These are phyloP conservation scores for Pleuronectes platessa DNA, from an alignment of 2,113 vertebrate genomes.

Conservation along the genomic window DNA sequence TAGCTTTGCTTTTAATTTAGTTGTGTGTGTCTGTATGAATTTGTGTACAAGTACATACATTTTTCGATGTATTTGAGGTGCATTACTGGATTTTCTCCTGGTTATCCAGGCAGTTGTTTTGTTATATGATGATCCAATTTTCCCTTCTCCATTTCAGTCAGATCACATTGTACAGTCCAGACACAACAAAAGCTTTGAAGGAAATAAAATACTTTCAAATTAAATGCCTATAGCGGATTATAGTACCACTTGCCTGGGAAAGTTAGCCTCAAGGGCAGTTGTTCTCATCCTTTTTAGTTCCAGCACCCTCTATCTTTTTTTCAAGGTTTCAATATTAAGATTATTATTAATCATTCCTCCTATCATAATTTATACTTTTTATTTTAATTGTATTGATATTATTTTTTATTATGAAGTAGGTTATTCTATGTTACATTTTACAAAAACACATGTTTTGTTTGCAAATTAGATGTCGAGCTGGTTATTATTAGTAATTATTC, in stretches of 20 bases:
- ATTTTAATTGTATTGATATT: too few species aligned
- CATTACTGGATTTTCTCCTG: conserved; percentile 22
- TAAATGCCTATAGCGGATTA: conserved; percentile 9
- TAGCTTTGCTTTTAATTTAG: accelerated
- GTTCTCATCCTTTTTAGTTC: too few species aligned
- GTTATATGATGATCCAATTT: conserved; percentile 37
- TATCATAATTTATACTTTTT: too few species aligned
- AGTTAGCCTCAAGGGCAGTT: too few species aligned
- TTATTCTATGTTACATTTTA: too few species aligned
- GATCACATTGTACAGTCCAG: conserved; percentile 34
- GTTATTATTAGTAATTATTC: too few species aligned
- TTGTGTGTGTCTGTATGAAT: neutral
- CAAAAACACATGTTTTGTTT: too few species aligned
- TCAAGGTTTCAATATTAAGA: too few species aligned
- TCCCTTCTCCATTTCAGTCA: conserved; percentile 17
- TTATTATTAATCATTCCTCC: too few species aligned
- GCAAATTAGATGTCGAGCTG: too few species aligned
- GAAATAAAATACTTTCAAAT: conserved; percentile 29
- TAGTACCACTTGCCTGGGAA: neutral
- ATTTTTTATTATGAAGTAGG: too few species aligned
- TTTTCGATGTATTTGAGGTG: conserved; percentile 7
- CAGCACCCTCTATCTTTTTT: too few species aligned
- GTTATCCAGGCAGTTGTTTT: conserved; percentile 38
- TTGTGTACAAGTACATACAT: neutral
- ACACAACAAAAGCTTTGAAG: conserved; percentile 11